These are phyloP conservation scores for Aporophyla lueneburgensis DNA, from an alignment of 2,888 invertebrate species.

Conservation along the genomic window DNA sequence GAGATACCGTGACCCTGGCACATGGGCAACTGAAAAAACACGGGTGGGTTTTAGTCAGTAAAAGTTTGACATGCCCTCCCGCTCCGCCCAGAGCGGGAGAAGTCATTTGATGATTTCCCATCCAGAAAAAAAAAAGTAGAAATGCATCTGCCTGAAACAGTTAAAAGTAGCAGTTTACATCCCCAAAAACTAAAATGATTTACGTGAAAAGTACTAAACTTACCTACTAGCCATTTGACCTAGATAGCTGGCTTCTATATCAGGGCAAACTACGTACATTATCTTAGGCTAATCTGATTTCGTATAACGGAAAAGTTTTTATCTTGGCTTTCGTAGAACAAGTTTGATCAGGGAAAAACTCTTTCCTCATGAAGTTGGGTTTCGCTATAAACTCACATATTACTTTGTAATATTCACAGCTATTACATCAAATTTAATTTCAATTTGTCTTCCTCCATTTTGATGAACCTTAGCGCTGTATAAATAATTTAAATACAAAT, in stretches of 20 bases:
- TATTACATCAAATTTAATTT: slow-evolving; percentile 34
- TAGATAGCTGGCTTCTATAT: slow-evolving; percentile 11
- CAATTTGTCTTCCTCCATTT: slow-evolving; percentile 34
- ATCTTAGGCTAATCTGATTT: slow-evolving; percentile 42
- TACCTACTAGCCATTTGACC: neutral
- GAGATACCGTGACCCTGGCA: too few species aligned
- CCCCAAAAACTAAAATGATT: neutral
- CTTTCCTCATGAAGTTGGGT: neutral
- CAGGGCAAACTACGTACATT: slow-evolving; percentile 19
- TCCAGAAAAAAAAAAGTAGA: too few species aligned
- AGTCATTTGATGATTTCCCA: too few species aligned
- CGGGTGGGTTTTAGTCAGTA: too few species aligned
- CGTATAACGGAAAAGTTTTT: slow-evolving; percentile 23
- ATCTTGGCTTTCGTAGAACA: slow-evolving; percentile 1
- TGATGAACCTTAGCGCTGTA: slow-evolving; percentile 24
- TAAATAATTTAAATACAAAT: slow-evolving; percentile 56
- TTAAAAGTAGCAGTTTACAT: neutral
- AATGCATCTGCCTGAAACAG: neutral
- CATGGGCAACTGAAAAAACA: too few species aligned
- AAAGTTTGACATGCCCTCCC: too few species aligned
- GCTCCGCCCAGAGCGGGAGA: too few species aligned
- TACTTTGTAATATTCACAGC: neutral
- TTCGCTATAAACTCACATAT: neutral
- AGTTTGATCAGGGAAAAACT: slow-evolving; percentile 22
- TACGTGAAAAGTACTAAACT: neutral